phyloP scores from a whole-genome alignment of 2,797 vertebrate species.

The Tachyglossus aculeatus region DNA sequence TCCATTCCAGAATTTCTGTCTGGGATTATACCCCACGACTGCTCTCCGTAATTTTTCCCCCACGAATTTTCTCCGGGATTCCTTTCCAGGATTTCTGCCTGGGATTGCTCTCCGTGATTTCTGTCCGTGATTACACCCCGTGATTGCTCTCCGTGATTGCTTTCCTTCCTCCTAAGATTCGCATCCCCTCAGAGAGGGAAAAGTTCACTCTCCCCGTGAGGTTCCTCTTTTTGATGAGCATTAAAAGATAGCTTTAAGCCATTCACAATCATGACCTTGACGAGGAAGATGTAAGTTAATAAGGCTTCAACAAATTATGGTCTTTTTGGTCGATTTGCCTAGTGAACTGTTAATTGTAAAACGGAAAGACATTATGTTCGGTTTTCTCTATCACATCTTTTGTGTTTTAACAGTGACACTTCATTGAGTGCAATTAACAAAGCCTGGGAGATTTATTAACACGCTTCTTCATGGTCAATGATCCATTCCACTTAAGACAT shows the following conservation, averaged over 20 bases:
- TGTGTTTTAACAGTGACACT: constrained; percentile 90
- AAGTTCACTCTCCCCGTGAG: constrained; percentile 69
- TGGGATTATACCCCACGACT: too few relatives aligned
- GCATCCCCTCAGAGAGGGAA: constrained; percentile 41
- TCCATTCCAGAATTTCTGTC: too few relatives aligned
- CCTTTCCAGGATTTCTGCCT: too few relatives aligned
- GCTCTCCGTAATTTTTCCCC: too few relatives aligned
- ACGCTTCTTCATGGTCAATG: constrained; percentile 86
- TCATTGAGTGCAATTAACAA: constrained; percentile 91
- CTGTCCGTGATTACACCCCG: too few relatives aligned
- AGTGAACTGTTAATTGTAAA: constrained; percentile 91
- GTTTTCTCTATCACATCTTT: constrained; percentile 86
- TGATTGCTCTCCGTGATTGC: too few relatives aligned
- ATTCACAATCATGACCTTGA: constrained; percentile 85
- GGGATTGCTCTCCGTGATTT: too few relatives aligned
- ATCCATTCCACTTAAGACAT: constrained; percentile 89
- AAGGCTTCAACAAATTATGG: constrained; percentile 88
- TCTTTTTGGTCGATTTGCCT: constrained; percentile 86
- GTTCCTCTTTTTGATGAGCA: constrained; percentile 70
- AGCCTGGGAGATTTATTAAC: constrained; percentile 90
- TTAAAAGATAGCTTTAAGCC: constrained; percentile 78
- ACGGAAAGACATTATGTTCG: constrained; percentile 88
- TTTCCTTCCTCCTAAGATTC: too few relatives aligned
- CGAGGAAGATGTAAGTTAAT: constrained; percentile 86
- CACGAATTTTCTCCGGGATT: too few relatives aligned